Conservation (phyloP, 1,140 invertebrate species). For the Drosophila littoralis region DNA sequence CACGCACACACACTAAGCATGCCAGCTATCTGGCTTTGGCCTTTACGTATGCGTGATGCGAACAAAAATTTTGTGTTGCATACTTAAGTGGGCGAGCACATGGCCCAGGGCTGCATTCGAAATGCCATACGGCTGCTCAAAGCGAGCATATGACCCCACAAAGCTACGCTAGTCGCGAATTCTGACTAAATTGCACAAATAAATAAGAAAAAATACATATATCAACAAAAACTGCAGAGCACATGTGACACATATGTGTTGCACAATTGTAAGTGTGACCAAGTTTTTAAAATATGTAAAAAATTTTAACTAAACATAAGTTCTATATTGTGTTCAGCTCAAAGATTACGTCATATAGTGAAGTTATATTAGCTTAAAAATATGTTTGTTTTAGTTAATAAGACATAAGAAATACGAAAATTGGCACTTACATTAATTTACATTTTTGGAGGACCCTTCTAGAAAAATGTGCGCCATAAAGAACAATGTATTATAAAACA, state of each 20-base stretch:
- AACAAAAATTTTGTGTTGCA: constrained; percentile 72
- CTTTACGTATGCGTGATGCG: constrained; percentile 70
- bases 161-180: neutral
- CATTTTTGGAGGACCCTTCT: too few relatives aligned
- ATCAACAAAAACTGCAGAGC: neutral
- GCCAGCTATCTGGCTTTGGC: constrained; percentile 45
- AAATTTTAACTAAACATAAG: too few relatives aligned
- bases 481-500: too few relatives aligned
- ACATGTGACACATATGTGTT: too few relatives aligned
- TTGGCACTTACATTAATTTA: neutral
- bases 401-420: neutral
- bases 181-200: too few relatives aligned
- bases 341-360: neutral
- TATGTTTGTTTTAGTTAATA: neutral
- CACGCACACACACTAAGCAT: constrained; percentile 26
- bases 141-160: constrained; percentile 22
- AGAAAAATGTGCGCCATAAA: too few relatives aligned
- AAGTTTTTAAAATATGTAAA: too few relatives aligned
- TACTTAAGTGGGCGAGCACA: constrained; percentile 67
- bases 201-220: too few relatives aligned
- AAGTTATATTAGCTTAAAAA: neutral
- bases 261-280: too few relatives aligned
- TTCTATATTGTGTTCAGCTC: neutral
- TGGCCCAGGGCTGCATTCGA: constrained; percentile 21
- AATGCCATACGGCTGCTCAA: constrained; percentile 26